Evolutionary conservation across 1,140 invertebrate genomes (phyloP).

Genomic region (Vanessa tameamea): DNA sequence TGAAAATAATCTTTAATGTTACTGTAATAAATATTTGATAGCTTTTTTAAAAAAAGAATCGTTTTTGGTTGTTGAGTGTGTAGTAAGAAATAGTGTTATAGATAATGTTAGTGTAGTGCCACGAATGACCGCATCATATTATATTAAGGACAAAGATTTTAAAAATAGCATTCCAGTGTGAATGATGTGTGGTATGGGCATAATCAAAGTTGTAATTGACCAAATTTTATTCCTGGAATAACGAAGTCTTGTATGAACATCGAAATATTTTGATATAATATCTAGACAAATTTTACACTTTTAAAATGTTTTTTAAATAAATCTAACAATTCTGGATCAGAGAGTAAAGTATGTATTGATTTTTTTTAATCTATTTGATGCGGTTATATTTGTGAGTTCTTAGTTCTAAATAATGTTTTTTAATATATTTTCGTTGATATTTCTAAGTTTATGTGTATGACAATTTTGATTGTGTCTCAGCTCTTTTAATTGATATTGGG

Average conservation of each 20-base stretch:
- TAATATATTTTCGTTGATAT: conserved; percentile 10
- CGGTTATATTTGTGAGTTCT: neutral
- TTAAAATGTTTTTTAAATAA: too few species aligned
- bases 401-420: conserved; percentile 6
- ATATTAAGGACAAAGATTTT: neutral
- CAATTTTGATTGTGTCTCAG: neutral
- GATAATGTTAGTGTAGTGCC: neutral
- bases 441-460: conserved; percentile 1
- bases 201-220: neutral
- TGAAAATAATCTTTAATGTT: neutral
- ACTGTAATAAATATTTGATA: neutral
- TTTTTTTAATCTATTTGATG: neutral
- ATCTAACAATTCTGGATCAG: too few species aligned
- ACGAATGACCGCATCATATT: neutral
- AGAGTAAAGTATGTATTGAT: neutral
- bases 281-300: too few species aligned
- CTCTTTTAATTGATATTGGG: neutral
- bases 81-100: neutral
- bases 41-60: neutral
- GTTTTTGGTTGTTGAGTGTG: neutral
- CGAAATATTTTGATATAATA: too few species aligned
- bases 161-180: neutral
- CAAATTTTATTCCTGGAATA: too few species aligned
- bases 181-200: neutral
- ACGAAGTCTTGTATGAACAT: too few species aligned